phyloP scores from a whole-genome alignment of 2,113 vertebrate species.

The Nicator chloris region DNA sequence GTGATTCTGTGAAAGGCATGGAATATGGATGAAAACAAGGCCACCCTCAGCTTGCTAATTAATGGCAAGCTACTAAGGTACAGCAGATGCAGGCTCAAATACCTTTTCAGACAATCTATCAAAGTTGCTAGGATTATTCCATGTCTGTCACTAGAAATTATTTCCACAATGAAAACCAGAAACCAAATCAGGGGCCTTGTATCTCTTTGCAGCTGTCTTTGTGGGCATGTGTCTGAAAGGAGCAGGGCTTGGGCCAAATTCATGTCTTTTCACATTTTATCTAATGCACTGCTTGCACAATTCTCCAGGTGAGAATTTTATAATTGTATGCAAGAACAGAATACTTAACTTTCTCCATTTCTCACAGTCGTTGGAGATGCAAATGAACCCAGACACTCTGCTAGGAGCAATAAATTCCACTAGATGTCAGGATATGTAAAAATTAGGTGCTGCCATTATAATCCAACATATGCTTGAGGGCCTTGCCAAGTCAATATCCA shows the following conservation, averaged over 20 bases:
- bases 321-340: neutral
- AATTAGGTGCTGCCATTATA: neutral
- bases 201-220: neutral
- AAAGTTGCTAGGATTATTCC: neutral
- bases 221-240: neutral
- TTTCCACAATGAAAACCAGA: neutral
- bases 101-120: neutral
- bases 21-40: neutral
- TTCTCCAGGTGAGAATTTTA: neutral
- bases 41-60: neutral
- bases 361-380: neutral
- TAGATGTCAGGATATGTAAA: conserved; percentile 38
- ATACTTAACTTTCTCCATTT: neutral
- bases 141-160: neutral
- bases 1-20: neutral
- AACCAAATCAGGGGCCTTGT: neutral
- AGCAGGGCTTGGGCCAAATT: neutral
- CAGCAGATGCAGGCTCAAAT: neutral
- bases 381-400: neutral
- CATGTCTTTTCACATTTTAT: neutral
- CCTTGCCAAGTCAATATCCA: neutral
- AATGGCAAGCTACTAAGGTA: neutral
- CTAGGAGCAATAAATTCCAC: neutral
- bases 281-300: neutral
- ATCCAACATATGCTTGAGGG: neutral